Evolutionary conservation across 2,113 vertebrate genomes (phyloP).

Genomic region (Montifringilla adamsi): DNA sequence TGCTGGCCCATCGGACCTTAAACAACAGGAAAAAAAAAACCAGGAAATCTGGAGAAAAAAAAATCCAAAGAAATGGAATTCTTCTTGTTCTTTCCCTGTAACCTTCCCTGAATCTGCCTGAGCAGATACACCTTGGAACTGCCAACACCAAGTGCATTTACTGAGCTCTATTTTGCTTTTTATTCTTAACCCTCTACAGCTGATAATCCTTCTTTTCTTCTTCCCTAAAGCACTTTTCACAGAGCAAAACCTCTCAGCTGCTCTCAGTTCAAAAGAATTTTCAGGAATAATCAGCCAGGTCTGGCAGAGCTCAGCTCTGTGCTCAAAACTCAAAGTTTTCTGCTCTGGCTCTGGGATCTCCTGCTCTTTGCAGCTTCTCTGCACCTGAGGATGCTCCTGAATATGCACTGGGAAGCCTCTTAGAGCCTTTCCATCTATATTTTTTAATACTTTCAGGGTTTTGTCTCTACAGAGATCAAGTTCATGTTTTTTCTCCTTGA

Average conservation of each 20-base stretch:
- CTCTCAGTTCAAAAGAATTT: neutral
- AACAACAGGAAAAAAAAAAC: neutral
- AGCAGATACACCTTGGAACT: neutral
- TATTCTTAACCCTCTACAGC: neutral
- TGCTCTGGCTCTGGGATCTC: neutral
- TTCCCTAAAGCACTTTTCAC: neutral
- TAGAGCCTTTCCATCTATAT: neutral
- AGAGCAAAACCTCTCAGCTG: neutral
- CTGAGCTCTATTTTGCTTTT: neutral
- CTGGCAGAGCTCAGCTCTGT: neutral
- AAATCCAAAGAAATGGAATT: neutral
- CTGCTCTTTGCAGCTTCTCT: neutral
- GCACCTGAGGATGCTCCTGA: neutral
- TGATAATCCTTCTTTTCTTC: neutral
- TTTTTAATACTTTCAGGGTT: neutral
- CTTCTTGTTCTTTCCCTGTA: neutral
- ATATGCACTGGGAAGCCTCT: neutral
- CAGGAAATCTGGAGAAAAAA: neutral
- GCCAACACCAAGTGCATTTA: neutral
- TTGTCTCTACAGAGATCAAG: neutral
- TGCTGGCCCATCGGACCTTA: neutral
- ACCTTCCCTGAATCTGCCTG: neutral
- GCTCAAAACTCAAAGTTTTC: neutral
- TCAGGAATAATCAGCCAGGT: neutral
- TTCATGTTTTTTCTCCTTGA: accelerated